These are phyloP conservation scores for Acanthurus tractus DNA, from an alignment of 2,797 vertebrate genomes.

Conservation along the genomic window DNA sequence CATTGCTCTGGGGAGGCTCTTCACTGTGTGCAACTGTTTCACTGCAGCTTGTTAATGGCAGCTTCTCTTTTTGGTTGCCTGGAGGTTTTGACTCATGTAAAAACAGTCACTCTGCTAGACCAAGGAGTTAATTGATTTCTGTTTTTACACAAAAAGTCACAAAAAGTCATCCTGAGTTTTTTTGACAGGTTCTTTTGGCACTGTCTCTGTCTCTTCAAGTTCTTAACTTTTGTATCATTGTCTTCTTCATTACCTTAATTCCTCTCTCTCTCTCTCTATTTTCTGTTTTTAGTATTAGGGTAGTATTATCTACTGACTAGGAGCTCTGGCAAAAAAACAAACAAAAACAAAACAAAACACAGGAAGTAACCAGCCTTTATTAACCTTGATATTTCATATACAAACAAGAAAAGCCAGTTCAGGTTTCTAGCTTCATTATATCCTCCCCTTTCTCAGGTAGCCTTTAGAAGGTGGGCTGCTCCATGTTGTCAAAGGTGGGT, in stretches of 20 bases:
- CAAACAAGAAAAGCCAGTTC: conserved; percentile 1
- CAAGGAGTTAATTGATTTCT: conserved; percentile 27
- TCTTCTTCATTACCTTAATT: background rate
- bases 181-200: background rate
- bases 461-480: too few relatives aligned
- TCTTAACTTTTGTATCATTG: background rate
- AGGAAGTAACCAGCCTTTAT: background rate
- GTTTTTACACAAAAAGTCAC: conserved; percentile 14
- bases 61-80: conserved; percentile 25
- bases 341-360: background rate
- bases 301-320: background rate
- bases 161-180: background rate
- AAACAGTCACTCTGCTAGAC: conserved; percentile 12
- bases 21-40: conserved; percentile 18
- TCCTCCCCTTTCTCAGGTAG: too few relatives aligned
- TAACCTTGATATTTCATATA: background rate
- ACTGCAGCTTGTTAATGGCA: conserved; percentile 29
- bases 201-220: background rate
- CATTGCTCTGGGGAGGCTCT: conserved; percentile 18
- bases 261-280: too few relatives aligned
- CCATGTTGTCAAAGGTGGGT: background rate
- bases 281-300: background rate
- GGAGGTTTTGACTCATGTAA: conserved; percentile 34
- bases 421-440: background rate
- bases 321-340: background rate